Evolutionary conservation across 2,113 vertebrate genomes (phyloP).

Genomic region (Cercopithecus mona): DNA sequence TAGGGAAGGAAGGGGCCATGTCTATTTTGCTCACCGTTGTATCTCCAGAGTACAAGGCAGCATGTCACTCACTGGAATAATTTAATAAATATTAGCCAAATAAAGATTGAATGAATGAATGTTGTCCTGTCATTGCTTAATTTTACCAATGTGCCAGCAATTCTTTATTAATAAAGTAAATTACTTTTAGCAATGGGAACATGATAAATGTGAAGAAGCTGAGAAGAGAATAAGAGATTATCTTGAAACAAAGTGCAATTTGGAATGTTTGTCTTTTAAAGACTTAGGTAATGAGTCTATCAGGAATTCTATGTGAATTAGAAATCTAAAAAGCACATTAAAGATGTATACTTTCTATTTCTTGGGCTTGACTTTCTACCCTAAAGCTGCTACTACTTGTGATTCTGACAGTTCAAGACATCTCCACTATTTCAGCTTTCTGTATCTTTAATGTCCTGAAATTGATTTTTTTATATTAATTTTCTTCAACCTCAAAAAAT

Average conservation of each 20-base stretch:
- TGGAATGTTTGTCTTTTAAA: neutral
- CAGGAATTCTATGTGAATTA: slow-evolving; percentile 7
- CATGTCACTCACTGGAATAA: neutral
- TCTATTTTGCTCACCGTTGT: neutral
- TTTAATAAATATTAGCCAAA: neutral
- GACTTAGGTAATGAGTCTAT: neutral
- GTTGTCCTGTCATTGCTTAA: neutral
- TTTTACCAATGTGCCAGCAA: neutral
- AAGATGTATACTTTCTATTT: neutral
- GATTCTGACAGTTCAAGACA: neutral
- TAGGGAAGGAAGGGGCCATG: neutral
- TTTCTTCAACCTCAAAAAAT: neutral
- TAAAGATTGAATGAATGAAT: neutral
- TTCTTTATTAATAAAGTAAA: slow-evolving; percentile 33
- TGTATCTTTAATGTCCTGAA: neutral
- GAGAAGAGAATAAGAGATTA: neutral
- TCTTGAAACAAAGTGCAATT: neutral
- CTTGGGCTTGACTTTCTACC: neutral
- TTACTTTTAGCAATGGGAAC: neutral
- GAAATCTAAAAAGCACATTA: neutral
- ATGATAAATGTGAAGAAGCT: neutral
- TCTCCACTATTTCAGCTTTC: neutral
- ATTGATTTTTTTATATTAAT: neutral
- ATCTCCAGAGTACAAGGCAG: neutral
- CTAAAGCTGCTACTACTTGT: neutral